Base-by-base conservation (phyloP, 2,888 invertebrate species). In the Catocala nupta region DNA sequence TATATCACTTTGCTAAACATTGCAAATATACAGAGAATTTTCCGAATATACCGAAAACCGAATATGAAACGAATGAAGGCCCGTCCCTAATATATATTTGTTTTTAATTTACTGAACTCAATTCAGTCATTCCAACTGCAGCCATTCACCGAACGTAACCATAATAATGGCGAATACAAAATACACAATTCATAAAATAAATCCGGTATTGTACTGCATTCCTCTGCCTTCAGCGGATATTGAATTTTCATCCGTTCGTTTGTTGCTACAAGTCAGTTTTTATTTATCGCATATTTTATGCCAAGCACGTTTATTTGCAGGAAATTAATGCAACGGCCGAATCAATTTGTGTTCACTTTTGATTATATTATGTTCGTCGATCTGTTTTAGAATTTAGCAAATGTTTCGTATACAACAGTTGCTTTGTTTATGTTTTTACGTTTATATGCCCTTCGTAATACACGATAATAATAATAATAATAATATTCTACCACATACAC, bases 241-340 rank as follows among this genome's bases (percentile, higher is more conserved):
- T 93, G 90, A 92, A 92, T 92, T 92, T 93, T 91, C 91, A 91
- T 92, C 83, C 83, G 87, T 88, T 88, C 88, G 86, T 88, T 89
- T 88, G 89, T 89, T 88, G 86, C 84, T 87, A 82, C 54, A 50
- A 55, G 49, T 60, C 39, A 34, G 7, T 49, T 55, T 55, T 55
- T 56, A 56, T 62, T 52, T 52, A 56, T 45, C 33, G 56, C 76
- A 78, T 84, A 81, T 87, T 39, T 90, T 89, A 82, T 78, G 88
- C 83, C 80, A 77, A 78, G 84, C 75, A 80, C 84, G 83, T 84
- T 83, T 84, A 84, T 84, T 89, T 87, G 84, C 91, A 91, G 93
- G 93, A 93, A 90, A 93, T 93, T 92, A 93, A 90, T 91, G 88
- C 89, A 88, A 83, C 83, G 58, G 55, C 64, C 54, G 68, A 77